Evolutionary conservation across 2,888 invertebrate genomes (phyloP).

Genomic region (Odontomyia ornata): DNA sequence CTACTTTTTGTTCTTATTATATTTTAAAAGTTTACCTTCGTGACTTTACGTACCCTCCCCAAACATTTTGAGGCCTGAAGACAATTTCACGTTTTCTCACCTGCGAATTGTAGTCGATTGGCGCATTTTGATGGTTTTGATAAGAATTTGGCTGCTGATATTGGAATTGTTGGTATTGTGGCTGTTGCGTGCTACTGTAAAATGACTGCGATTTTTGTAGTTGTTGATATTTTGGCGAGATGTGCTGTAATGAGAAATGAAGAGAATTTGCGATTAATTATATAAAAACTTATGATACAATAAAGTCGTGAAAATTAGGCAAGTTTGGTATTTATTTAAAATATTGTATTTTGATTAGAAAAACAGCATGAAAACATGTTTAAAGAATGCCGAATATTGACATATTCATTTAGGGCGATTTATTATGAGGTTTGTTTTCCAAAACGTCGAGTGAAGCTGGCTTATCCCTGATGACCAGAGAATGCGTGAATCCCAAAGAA

Average conservation of each 20-base stretch:
- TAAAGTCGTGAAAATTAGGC: no score
- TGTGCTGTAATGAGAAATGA: not conserved
- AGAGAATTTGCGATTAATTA: no score
- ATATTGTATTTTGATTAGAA: no score
- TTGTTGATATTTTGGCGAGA: conserved; percentile 21
- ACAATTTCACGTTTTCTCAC: not conserved
- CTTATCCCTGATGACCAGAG: no score
- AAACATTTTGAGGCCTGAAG: conserved; percentile 34
- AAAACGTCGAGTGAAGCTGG: no score
- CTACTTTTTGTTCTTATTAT: not conserved
- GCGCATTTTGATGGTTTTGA: not conserved
- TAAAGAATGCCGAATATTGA: no score
- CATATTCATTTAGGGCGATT: no score
- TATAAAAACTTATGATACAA: no score
- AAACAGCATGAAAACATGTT: no score
- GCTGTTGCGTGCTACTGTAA: conserved; percentile 16
- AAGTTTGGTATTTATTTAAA: no score
- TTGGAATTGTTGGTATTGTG: not conserved
- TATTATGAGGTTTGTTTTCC: no score
- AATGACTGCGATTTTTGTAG: not conserved
- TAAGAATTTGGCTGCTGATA: conserved; percentile 8
- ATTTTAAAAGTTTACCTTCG: conserved; percentile 1
- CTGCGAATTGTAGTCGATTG: not conserved
- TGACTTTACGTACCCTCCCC: conserved; percentile 25
- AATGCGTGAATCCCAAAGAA: no score